A percentile compares a stretch with the other conserved stretches of the same genome.
Conservation (phyloP, 2,888 invertebrate species). For the Crocallis elinguaria region DNA sequence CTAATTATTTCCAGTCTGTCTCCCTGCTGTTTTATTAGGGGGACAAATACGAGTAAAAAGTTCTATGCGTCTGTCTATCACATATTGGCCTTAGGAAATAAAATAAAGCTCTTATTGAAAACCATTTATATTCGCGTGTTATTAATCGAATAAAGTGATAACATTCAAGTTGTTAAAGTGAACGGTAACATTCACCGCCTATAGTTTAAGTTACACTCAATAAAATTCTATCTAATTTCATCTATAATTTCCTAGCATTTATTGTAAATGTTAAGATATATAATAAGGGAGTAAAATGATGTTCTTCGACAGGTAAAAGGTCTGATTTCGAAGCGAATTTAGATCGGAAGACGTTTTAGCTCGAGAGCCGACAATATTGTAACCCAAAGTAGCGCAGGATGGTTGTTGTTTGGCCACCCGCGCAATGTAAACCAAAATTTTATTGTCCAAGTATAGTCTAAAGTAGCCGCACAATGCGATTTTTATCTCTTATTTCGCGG, state of each 20-base stretch:
- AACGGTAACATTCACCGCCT: slow-evolving; percentile 54
- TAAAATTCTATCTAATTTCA: slow-evolving; percentile 57
- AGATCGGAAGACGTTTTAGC: slow-evolving; percentile 70
- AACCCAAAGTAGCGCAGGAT: slow-evolving; percentile 13
- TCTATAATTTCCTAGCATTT: slow-evolving; percentile 35
- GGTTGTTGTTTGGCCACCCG: slow-evolving; percentile 39
- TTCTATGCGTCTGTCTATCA: too few relatives aligned
- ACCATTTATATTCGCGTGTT: slow-evolving; percentile 79
- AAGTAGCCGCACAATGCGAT: slow-evolving; percentile 55
- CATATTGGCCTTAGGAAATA: too few relatives aligned
- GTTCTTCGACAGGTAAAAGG: slow-evolving; percentile 44
- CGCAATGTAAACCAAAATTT: slow-evolving; percentile 62
- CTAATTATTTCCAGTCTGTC: too few relatives aligned
- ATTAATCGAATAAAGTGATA: slow-evolving; percentile 77
- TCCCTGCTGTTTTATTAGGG: too few relatives aligned
- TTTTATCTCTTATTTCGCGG: slow-evolving; percentile 47
- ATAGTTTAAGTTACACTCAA: slow-evolving; percentile 59
- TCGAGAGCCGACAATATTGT: slow-evolving; percentile 25
- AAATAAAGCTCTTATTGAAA: slow-evolving; percentile 68
- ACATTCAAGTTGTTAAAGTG: slow-evolving; percentile 72
- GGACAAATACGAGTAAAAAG: too few relatives aligned
- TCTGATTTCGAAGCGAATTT: slow-evolving; percentile 60
- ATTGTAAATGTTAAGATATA: slow-evolving; percentile 38
- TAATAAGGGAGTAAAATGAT: slow-evolving; percentile 44
- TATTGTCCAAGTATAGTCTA: slow-evolving; percentile 84